These are phyloP conservation scores for Eciton burchellii DNA, from an alignment of 1,140 invertebrate species.

Conservation along the genomic window DNA sequence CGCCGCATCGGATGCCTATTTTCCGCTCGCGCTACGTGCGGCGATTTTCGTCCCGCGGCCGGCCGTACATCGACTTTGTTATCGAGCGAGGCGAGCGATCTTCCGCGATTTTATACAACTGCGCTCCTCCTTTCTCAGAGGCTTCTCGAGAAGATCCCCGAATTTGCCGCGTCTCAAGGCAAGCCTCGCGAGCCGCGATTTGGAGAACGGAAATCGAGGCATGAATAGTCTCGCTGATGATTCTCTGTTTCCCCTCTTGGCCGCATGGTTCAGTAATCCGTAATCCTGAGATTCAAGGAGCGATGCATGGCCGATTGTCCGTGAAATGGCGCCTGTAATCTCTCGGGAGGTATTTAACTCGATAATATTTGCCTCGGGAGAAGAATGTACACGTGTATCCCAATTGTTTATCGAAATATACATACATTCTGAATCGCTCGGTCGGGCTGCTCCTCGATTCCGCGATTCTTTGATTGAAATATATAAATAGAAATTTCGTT, in stretches of 20 bases:
- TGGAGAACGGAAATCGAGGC: background rate
- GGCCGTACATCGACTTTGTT: slow-evolving; percentile 52
- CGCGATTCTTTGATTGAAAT: slow-evolving; percentile 52
- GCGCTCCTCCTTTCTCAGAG: slow-evolving; percentile 7
- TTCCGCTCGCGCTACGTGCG: background rate
- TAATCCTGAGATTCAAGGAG: too few relatives aligned
- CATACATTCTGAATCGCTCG: background rate
- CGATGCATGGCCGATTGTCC: too few relatives aligned
- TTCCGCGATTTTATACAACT: slow-evolving; percentile 21
- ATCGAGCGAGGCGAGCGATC: slow-evolving; percentile 13
- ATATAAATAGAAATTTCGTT: slow-evolving; percentile 53
- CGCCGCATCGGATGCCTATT: slow-evolving; percentile 68
- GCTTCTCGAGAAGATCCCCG: slow-evolving; percentile 7
- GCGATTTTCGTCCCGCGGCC: slow-evolving; percentile 44
- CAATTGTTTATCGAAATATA: background rate
- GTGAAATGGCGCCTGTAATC: too few relatives aligned
- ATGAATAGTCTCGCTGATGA: too few relatives aligned
- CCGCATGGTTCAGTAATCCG: too few relatives aligned
- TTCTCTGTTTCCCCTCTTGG: too few relatives aligned
- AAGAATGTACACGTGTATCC: background rate
- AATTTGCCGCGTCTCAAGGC: background rate
- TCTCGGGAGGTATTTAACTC: too few relatives aligned
- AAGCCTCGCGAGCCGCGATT: background rate
- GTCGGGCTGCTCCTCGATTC: background rate
- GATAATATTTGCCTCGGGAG: too few relatives aligned